phyloP scores from a whole-genome alignment of 2,797 vertebrate species.

The Sebastiscus albofasciatus region DNA sequence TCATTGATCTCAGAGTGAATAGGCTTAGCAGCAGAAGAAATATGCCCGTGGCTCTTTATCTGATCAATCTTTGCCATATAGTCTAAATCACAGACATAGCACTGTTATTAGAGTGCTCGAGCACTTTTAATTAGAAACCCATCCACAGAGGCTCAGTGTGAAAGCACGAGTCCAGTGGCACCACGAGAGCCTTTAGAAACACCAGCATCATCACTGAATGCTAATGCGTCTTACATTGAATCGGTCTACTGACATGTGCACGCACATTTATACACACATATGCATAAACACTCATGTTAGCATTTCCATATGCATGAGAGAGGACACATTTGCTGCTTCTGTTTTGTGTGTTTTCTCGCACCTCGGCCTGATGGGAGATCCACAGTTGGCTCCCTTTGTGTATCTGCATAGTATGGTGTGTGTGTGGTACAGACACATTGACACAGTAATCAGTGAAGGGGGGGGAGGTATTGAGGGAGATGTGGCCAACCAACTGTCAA shows the following conservation, averaged over 20 bases:
- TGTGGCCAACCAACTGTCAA: conserved; percentile 74
- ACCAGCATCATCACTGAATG: conserved; percentile 60
- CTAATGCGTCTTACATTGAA: conserved; percentile 63
- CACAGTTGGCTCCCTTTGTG: conserved; percentile 62
- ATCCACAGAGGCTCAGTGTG: conserved; percentile 53
- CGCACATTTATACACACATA: conserved; percentile 1
- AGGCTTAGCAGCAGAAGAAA: conserved; percentile 72
- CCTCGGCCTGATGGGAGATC: conserved; percentile 66
- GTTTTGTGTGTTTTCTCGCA: conserved; percentile 64
- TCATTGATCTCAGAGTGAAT: conserved; percentile 54
- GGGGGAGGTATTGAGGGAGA: conserved; percentile 39
- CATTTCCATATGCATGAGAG: conserved; percentile 77
- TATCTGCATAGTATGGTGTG: conserved; percentile 31
- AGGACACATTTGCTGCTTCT: conserved; percentile 55
- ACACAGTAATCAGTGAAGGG: conserved; percentile 75
- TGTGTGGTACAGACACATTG: conserved; percentile 49
- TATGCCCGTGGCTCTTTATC: conserved; percentile 71
- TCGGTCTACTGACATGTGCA: conserved; percentile 36
- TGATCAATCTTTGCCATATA: conserved; percentile 64
- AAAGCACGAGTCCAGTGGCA: conserved; percentile 32
- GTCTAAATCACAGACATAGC: conserved; percentile 66
- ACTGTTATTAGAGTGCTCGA: conserved; percentile 58
- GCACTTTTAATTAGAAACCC: conserved; percentile 76
- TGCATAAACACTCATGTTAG: conserved; percentile 30
- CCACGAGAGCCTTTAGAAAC: conserved; percentile 57